Evolutionary conservation across 2,797 vertebrate species (phyloP).

Genomic region (Gymnocypris eckloni): DNA sequence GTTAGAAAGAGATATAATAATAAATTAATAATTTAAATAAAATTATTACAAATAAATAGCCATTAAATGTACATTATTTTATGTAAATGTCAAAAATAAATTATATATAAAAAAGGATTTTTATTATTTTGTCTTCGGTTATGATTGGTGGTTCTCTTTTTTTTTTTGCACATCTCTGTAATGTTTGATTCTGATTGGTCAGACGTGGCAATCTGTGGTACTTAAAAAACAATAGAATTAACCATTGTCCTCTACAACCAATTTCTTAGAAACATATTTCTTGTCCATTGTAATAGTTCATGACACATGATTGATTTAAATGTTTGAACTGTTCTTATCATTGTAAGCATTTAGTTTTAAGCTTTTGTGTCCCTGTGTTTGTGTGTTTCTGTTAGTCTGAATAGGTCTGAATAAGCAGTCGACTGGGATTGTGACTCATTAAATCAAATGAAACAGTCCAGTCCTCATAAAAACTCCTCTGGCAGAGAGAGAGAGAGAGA

Average conservation of each 20-base stretch:
- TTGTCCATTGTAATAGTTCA: not conserved
- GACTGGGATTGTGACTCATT: conserved; percentile 97
- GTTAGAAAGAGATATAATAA: too few species aligned
- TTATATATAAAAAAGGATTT: too few species aligned
- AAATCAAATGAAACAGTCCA: conserved; percentile 92
- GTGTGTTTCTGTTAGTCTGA: conserved; percentile 29
- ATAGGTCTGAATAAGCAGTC: conserved; percentile 88
- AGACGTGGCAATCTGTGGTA: not conserved
- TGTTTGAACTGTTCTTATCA: not conserved
- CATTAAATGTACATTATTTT: too few species aligned
- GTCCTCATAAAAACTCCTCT: conserved; percentile 96
- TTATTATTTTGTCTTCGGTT: not conserved
- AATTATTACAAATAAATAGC: too few species aligned
- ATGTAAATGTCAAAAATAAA: too few species aligned
- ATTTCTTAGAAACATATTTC: not conserved
- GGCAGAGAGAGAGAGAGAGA: conserved; percentile 68
- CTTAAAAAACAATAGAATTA: not conserved
- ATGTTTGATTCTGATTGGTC: not conserved
- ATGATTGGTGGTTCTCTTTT: not conserved
- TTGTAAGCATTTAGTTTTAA: not conserved
- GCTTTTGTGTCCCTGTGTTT: conserved; percentile 2
- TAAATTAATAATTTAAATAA: too few species aligned
- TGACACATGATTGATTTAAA: not conserved
- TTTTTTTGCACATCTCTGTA: not conserved
- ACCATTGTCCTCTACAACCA: not conserved